Conservation (phyloP, 2,888 invertebrate species). For the Erebia palarica region DNA sequence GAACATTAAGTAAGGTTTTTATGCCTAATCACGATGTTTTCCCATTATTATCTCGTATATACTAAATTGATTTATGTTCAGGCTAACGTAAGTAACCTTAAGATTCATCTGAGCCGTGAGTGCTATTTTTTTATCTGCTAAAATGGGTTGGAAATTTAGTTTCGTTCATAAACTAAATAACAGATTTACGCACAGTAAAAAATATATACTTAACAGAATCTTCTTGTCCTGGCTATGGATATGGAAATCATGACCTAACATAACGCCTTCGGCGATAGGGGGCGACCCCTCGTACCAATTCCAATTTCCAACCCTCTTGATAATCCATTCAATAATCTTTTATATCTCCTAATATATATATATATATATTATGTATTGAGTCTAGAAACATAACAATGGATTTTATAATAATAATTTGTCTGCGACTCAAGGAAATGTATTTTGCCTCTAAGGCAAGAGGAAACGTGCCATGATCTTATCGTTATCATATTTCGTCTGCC, state of each 20-base stretch:
- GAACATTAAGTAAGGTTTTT: no score
- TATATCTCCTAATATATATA: slow-evolving; percentile 32
- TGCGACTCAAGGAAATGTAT: slow-evolving; percentile 29
- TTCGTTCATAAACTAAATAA: no score
- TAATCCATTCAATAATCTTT: slow-evolving; percentile 37
- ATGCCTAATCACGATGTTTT: no score
- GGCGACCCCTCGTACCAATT: slow-evolving; percentile 30
- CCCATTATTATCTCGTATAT: no score
- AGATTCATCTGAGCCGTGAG: no score
- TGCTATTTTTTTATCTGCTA: no score
- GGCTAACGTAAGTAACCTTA: no score
- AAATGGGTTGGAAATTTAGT: no score
- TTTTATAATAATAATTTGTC: slow-evolving; percentile 24
- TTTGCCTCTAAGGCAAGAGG: slow-evolving; percentile 24
- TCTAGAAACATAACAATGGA: slow-evolving; percentile 26
- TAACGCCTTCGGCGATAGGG: slow-evolving; percentile 29
- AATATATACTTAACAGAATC: no score
- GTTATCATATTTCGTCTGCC: slow-evolving; percentile 26
- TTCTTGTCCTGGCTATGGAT: not conserved
- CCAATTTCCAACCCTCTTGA: slow-evolving; percentile 34
- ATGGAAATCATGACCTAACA: slow-evolving; percentile 17
- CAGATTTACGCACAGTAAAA: no score
- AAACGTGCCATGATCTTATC: slow-evolving; percentile 28
- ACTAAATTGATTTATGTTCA: no score
- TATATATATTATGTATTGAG: slow-evolving; percentile 30